Percentiles rank a stretch among this genome's conserved stretches.
Conservation (phyloP, 2,113 vertebrate genomes). For the Bubalus kerabau region DNA sequence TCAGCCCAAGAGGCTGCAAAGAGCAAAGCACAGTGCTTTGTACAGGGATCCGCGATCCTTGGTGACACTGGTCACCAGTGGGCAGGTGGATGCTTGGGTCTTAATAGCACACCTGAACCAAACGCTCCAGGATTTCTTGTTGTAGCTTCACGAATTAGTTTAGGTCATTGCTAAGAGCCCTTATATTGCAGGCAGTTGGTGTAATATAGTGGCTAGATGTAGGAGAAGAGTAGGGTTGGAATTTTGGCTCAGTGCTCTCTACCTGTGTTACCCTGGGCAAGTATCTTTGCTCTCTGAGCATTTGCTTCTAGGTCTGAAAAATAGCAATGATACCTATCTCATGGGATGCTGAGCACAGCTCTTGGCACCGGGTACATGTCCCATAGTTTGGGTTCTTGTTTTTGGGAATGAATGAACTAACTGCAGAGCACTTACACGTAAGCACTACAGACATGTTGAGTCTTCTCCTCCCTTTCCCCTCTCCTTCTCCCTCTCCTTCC, state of each 20-base stretch:
- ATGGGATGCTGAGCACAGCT: background rate
- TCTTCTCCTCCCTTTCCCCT: background rate
- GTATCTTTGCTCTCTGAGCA: background rate
- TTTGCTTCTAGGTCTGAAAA: background rate
- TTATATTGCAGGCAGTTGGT: background rate
- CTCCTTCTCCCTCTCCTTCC: background rate
- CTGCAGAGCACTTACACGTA: background rate
- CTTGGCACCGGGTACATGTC: background rate
- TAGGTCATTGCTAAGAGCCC: background rate
- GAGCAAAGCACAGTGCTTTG: background rate
- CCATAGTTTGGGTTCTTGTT: background rate
- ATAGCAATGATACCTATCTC: background rate
- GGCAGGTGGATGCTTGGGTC: background rate
- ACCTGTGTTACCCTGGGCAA: background rate
- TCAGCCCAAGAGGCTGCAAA: background rate
- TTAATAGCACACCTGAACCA: background rate
- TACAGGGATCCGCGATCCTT: background rate
- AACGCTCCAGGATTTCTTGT: too few relatives aligned
- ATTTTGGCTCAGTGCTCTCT: background rate
- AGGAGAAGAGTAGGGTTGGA: background rate
- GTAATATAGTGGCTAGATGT: too few relatives aligned
- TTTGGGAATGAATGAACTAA: background rate
- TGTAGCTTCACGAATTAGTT: background rate
- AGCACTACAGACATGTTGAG: background rate
- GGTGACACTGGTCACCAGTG: too few relatives aligned